Evolutionary conservation across 1,140 invertebrate genomes (phyloP).

Genomic region (Contarinia nasturtii): DNA sequence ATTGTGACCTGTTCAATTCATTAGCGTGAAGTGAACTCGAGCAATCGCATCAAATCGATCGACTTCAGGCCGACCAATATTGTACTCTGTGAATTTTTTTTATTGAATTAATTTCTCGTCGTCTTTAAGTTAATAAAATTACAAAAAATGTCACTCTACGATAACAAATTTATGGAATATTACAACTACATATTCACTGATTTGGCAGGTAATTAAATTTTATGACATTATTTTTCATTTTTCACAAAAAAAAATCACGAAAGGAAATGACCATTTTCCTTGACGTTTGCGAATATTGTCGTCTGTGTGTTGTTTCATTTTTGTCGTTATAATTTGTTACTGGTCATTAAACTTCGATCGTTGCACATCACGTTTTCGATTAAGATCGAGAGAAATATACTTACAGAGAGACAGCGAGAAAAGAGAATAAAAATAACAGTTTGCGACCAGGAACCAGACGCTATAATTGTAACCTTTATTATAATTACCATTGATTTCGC

Average conservation of each 20-base stretch:
- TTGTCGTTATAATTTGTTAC: background rate
- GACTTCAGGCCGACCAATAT: too few relatives aligned
- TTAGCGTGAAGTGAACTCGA: too few relatives aligned
- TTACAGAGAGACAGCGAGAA: conserved; percentile 3
- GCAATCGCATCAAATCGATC: too few relatives aligned
- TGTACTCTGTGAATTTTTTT: too few relatives aligned
- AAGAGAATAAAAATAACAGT: conserved; percentile 1
- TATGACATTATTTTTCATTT: background rate
- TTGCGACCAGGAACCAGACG: background rate
- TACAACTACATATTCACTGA: conserved; percentile 33
- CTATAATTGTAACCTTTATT: conserved; percentile 2
- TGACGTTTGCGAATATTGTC: background rate
- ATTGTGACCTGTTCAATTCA: too few relatives aligned
- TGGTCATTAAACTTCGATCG: background rate
- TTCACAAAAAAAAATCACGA: background rate
- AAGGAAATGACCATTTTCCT: background rate
- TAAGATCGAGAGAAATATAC: background rate
- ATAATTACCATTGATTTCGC: background rate
- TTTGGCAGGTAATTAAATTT: conserved; percentile 28
- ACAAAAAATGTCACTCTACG: conserved; percentile 23
- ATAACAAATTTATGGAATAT: conserved; percentile 29
- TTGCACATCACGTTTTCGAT: background rate
- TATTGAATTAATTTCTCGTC: background rate
- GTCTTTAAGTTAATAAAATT: conserved; percentile 4
- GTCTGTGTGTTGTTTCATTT: background rate